Evolutionary conservation across 1,140 invertebrate genomes (phyloP).

Genomic region (Caenorhabditis latens): DNA sequence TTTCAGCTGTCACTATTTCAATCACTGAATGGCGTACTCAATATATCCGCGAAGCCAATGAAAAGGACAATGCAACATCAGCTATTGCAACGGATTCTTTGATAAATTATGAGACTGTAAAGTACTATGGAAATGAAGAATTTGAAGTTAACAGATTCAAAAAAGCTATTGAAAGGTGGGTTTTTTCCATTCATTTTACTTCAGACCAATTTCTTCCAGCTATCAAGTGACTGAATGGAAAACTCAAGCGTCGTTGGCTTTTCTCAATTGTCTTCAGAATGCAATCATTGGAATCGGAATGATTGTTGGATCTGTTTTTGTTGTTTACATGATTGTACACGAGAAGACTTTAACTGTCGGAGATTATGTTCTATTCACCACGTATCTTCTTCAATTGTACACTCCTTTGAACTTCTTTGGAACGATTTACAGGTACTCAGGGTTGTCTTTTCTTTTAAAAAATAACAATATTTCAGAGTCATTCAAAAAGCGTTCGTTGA

Average conservation of each 20-base stretch:
- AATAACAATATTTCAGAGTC: slow-evolving; percentile 80
- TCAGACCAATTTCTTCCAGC: neutral
- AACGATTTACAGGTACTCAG: slow-evolving; percentile 86
- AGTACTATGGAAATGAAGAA: slow-evolving; percentile 92
- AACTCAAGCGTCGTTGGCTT: slow-evolving; percentile 84
- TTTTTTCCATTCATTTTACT: too few species aligned
- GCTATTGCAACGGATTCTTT: slow-evolving; percentile 95
- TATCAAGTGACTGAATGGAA: slow-evolving; percentile 88
- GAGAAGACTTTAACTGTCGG: slow-evolving; percentile 79
- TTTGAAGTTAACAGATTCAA: slow-evolving; percentile 90
- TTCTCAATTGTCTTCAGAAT: slow-evolving; percentile 73
- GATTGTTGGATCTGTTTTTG: slow-evolving; percentile 88
- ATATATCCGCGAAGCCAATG: slow-evolving; percentile 91
- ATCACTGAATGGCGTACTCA: slow-evolving; percentile 97
- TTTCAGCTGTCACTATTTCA: slow-evolving; percentile 85
- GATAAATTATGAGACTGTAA: slow-evolving; percentile 96
- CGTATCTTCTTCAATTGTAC: slow-evolving; percentile 95
- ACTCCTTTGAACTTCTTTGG: slow-evolving; percentile 96
- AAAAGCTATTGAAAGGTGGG: slow-evolving; percentile 81
- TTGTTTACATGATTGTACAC: slow-evolving; percentile 84
- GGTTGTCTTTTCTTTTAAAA: neutral
- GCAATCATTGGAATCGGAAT: slow-evolving; percentile 85
- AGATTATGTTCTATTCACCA: slow-evolving; percentile 93
- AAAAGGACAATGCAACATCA: slow-evolving; percentile 90
- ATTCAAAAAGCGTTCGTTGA: slow-evolving; percentile 97